A percentile compares a stretch with the other conserved stretches of the same genome.
Evolutionary conservation across 2,113 vertebrate species (phyloP).

Genomic region (Dasyurus viverrinus): DNA sequence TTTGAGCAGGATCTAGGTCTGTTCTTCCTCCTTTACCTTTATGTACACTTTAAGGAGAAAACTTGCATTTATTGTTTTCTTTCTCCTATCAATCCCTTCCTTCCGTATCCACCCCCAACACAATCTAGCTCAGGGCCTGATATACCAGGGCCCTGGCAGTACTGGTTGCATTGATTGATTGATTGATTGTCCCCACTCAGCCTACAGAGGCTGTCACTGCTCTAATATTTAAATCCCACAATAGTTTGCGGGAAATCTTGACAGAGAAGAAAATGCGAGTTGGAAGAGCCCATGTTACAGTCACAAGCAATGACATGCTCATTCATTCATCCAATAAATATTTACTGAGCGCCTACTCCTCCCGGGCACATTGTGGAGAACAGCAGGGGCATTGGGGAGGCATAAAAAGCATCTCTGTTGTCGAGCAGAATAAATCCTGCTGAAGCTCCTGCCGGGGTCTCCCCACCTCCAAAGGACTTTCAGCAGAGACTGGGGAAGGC

Average conservation of each 20-base stretch:
- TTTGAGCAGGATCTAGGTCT: not conserved
- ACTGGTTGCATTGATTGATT: not conserved
- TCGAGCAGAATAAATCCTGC: not conserved
- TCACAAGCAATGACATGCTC: not conserved
- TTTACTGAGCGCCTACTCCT: not conserved
- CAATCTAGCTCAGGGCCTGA: not conserved
- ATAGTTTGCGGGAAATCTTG: not conserved
- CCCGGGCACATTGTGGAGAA: not conserved
- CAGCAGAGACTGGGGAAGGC: not conserved
- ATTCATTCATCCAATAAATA: not conserved
- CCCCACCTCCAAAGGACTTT: not conserved
- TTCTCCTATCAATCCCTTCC: not conserved
- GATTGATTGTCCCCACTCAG: not conserved
- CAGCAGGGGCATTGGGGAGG: not conserved
- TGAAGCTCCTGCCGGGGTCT: not conserved
- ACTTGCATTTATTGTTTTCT: not conserved
- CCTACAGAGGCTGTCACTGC: not conserved
- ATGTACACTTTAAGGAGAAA: not conserved
- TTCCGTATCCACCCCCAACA: not conserved
- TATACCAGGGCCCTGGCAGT: not conserved
- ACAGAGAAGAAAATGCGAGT: not conserved
- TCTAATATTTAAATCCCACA: not conserved
- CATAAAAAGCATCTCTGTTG: conserved; percentile 1
- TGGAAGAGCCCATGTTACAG: not conserved
- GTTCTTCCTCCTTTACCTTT: not conserved